These are phyloP conservation scores for Lanistes nyassanus DNA, from an alignment of 1,140 invertebrate species.

Conservation along the genomic window DNA sequence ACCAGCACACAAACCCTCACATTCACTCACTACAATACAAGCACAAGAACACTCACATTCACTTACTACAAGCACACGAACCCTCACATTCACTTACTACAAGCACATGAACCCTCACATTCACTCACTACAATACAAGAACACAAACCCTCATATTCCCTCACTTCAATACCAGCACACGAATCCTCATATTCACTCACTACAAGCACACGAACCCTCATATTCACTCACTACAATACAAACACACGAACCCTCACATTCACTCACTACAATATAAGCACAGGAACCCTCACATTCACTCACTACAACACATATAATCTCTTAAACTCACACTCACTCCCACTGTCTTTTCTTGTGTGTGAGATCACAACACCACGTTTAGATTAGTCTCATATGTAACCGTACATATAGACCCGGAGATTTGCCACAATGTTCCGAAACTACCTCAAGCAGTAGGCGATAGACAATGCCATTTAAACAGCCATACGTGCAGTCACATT, in stretches of 20 bases:
- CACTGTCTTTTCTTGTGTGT: too few species aligned
- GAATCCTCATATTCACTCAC: too few species aligned
- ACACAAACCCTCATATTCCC: constrained; percentile 8
- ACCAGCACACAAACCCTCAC: not conserved
- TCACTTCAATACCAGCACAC: too few species aligned
- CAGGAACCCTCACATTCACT: not conserved
- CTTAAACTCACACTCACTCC: not conserved
- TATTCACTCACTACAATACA: constrained; percentile 3
- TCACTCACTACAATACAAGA: constrained; percentile 2
- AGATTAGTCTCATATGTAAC: too few species aligned
- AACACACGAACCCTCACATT: not conserved
- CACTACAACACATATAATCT: not conserved
- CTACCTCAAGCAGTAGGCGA: too few species aligned
- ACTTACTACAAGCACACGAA: too few species aligned
- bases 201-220: not conserved
- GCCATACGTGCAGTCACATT: too few species aligned
- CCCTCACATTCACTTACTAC: too few species aligned
- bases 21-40: constrained; percentile 5
- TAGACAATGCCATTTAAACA: too few species aligned
- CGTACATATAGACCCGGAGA: too few species aligned
- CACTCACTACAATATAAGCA: not conserved
- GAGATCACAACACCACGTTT: too few species aligned
- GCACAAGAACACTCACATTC: constrained; percentile 9
- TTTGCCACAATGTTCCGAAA: too few species aligned
- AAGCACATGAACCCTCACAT: not conserved